Conservation (phyloP, 2,888 invertebrate species). For the Tubulanus polymorphus region DNA sequence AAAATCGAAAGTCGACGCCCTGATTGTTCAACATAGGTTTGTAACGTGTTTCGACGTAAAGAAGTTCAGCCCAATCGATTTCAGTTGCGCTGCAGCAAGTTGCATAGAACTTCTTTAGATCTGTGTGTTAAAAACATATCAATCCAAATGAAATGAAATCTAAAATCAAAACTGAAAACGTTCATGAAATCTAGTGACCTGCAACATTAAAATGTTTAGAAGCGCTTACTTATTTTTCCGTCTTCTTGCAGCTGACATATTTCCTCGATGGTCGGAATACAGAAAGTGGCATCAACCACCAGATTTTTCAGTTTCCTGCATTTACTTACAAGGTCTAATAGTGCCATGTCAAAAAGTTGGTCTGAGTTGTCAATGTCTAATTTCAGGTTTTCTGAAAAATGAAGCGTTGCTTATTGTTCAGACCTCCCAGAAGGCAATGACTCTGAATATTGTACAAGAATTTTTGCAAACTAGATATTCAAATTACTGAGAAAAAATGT, state of each 20-base stretch:
- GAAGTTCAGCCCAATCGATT: conserved; percentile 25
- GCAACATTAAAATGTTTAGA: too few relatives aligned
- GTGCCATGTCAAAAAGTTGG: conserved; percentile 27
- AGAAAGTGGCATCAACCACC: conserved; percentile 28
- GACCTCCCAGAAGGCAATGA: not conserved
- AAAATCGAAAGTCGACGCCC: conserved; percentile 23
- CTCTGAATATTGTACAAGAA: too few relatives aligned
- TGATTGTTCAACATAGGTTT: conserved; percentile 20
- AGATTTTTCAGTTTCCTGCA: conserved; percentile 27
- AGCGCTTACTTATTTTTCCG: conserved; percentile 29
- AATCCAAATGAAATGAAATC: too few relatives aligned
- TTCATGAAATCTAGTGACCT: too few relatives aligned
- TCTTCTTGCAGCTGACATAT: conserved; percentile 27
- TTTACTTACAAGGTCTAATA: conserved; percentile 22
- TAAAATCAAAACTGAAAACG: too few relatives aligned
- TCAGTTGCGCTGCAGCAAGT: conserved; percentile 27
- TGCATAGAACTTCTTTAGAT: conserved; percentile 20
- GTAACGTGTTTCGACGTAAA: conserved; percentile 22
- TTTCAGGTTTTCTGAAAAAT: conserved; percentile 8
- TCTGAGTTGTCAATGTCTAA: conserved; percentile 34
- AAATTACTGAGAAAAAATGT: too few relatives aligned
- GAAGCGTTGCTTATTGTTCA: too few relatives aligned
- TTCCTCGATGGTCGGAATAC: conserved; percentile 24
- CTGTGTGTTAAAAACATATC: too few relatives aligned
- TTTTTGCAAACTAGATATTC: too few relatives aligned